Percentiles rank a stretch among this genome's conserved stretches.
These are phyloP conservation scores for Chloroceryle amazona DNA, from an alignment of 2,797 vertebrate species.

Conservation along the genomic window DNA sequence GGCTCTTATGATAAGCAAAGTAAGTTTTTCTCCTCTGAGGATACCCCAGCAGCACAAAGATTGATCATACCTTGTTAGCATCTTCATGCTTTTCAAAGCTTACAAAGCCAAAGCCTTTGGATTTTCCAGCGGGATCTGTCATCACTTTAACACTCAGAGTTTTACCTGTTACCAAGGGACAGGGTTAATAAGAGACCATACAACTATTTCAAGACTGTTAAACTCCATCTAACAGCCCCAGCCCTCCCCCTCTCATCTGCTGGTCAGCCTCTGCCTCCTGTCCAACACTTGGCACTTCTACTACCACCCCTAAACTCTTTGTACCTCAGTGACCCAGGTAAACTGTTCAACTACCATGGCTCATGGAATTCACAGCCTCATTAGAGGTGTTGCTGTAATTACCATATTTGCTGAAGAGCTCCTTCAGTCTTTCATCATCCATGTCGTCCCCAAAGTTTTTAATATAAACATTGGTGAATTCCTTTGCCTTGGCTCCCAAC, in stretches of 20 bases:
- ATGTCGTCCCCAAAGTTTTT: conserved; percentile 99
- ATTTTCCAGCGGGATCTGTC: conserved; percentile 95
- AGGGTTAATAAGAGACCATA: conserved; percentile 43
- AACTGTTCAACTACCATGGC: background rate
- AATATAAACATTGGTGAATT: conserved; percentile 99
- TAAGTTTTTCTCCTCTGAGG: background rate
- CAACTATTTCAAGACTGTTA: background rate
- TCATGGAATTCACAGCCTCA: background rate
- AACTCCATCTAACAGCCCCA: background rate
- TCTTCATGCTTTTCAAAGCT: conserved; percentile 99
- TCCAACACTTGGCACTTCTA: background rate
- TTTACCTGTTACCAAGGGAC: conserved; percentile 88
- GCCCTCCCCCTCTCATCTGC: background rate
- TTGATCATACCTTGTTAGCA: conserved; percentile 91
- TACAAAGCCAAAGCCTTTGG: conserved; percentile 98
- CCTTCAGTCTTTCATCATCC: conserved; percentile 93
- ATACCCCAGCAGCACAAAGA: background rate
- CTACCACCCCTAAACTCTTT: background rate
- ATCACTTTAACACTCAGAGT: conserved; percentile 98
- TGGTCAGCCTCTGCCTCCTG: background rate
- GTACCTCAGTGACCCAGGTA: background rate
- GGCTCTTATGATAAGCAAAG: background rate
- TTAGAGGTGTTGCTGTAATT: conserved; percentile 51
- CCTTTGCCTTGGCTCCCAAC: conserved; percentile 97
- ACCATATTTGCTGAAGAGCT: conserved; percentile 97